These are phyloP conservation scores for Drosophila nannoptera DNA, from an alignment of 1,140 invertebrate genomes.

Conservation along the genomic window DNA sequence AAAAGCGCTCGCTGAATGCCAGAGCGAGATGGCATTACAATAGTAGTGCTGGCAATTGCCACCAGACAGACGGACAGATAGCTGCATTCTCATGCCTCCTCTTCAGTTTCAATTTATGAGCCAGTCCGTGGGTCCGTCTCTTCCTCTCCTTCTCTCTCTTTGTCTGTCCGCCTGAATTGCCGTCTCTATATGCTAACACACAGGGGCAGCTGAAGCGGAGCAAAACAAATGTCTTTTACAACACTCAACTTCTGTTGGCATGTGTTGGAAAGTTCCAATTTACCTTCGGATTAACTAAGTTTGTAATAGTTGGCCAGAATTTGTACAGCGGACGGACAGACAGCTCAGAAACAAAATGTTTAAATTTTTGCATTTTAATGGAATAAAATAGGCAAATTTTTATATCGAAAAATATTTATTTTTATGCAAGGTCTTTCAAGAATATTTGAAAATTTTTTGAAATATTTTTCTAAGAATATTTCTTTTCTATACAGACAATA, in stretches of 20 bases:
- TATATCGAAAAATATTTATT: too few species aligned
- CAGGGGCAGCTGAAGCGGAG: neutral
- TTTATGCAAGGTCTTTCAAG: too few species aligned
- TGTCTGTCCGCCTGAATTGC: neutral
- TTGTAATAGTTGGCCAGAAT: neutral
- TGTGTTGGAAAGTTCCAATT: slow-evolving; percentile 8
- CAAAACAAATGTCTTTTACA: slow-evolving; percentile 13
- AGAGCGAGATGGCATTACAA: slow-evolving; percentile 26
- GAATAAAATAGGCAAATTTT: too few species aligned
- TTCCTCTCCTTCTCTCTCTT: too few species aligned
- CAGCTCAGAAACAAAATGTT: too few species aligned
- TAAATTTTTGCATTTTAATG: too few species aligned
- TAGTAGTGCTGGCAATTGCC: neutral
- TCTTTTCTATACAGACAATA: too few species aligned
- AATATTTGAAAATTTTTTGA: too few species aligned
- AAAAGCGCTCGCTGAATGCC: slow-evolving; percentile 23
- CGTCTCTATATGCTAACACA: slow-evolving; percentile 17
- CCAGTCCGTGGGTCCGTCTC: slow-evolving; percentile 1
- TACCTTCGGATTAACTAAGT: slow-evolving; percentile 4
- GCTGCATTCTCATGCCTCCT: slow-evolving; percentile 27
- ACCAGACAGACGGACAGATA: slow-evolving; percentile 19
- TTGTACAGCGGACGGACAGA: neutral
- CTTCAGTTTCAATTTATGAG: slow-evolving; percentile 39
- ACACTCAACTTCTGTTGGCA: slow-evolving; percentile 15
- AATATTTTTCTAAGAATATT: too few species aligned